Evolutionary conservation across 2,113 vertebrate species (phyloP), one percentile per base, ranked within the genome.

Genomic region (Colistium nudipinnis): DNA sequence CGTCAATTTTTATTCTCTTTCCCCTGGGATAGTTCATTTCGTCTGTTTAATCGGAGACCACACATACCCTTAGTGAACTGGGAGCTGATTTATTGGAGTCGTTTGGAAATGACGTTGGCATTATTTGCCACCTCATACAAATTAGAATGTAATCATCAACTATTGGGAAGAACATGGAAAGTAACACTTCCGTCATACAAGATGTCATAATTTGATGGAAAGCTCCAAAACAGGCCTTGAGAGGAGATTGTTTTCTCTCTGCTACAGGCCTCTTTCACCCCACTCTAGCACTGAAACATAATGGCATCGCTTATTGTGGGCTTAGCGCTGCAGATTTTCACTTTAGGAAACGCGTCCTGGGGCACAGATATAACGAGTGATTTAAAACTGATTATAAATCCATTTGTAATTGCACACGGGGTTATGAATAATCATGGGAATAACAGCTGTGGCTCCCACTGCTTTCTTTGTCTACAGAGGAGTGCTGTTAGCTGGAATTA

Each of bases 311-410:
- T 80, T 81, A 78, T 63, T 39, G 78, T 56, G 52, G 62, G 61
- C 49, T 72, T 52, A 55, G 70, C 54, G 1, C 70, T 16, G 36
- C 68, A 52, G 53, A 52, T 65, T 48, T 62, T 31, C 80, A 35
- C 74, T 72, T 77, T 55, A 72, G 68, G 66, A 81, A 71, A 65
- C 14, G 30, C 59, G 70, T 87, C 80, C 80, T 20, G 78, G 61
- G 74, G 76, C 62, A 55, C 45, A 47, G 61, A 74, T 63, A 63
- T 56, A 80, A 79, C 27, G 14, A 85, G 76, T 39, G 60, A 85
- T 87, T 82, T 59, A 62, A 78, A 87, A 72, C 52, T 80, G 80
- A 87, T 88, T 82, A 87, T 70, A 61, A 88, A 87, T 55, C 66
- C 69, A 80, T 75, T 83, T 78, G 73, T 79, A 60, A 71, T 87